Evolutionary conservation across 37 sponge, comb jelly and placozoan species (phyloP), one percentile per base, ranked within the genome.

Genomic region (Cliona cf. orientalis): DNA sequence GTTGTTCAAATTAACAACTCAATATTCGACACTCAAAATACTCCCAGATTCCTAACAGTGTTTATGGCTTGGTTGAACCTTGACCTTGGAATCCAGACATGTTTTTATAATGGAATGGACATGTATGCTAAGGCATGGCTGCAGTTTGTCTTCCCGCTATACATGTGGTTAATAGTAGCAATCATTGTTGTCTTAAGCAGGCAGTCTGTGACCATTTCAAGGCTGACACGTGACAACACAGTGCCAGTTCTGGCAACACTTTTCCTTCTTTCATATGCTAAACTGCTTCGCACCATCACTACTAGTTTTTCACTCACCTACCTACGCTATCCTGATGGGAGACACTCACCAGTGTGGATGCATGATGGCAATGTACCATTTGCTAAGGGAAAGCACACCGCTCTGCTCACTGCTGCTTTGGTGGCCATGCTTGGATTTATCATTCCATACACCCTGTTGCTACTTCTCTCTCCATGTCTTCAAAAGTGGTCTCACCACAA

Each of bases 251-350:
- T 58, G 59, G 59, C 59, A n/a, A 58, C 59, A 3, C 59, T 58
- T n/a, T 58, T 58, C 59, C 59, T 58, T n/a, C 59, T 58, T 28
- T 58, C 59, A n/a, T 58, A 58, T 58, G 9, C 59, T 58, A 58
- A 58, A 58, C 59, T 58, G 2, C 59, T 58, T 58, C 59, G 59
- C 26, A 58, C 59, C 9, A 58, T 58, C 59, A 58, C 26, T 5
- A 6, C 59, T 28, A 5, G 3, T 28, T 5, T 58, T 5, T 28
- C 59, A 58, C 26, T 58, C 59, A 58, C 59, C 3, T 58, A 28
- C 59, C 59, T 58, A 3, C 3, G 26, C 9, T 2, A 58, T 58
- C 59, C 3, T 58, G 59, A 58, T 58, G 59, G 59, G 23, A 28
- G 26, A 3, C 23, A 26, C 26, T 28, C 3, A 58, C 26, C 59